Evolutionary conservation across 2,797 vertebrate genomes (phyloP).

Genomic region (Hypotaenidia philippensis): DNA sequence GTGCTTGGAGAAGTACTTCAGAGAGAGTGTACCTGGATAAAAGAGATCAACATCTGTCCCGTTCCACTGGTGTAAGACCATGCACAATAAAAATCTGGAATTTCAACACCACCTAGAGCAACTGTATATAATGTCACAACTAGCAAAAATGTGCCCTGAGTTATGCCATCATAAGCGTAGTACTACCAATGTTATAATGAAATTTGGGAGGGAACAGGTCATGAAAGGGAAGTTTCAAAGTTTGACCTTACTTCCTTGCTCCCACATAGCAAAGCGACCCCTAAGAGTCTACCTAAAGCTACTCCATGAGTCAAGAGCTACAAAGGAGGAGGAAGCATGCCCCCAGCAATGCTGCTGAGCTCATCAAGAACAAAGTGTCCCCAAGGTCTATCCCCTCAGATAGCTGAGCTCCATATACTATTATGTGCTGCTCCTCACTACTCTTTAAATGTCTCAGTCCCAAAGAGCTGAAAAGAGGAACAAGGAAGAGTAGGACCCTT

Average conservation of each 20-base stretch:
- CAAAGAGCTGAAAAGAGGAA: not conserved
- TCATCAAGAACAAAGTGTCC: not conserved
- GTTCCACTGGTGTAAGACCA: not conserved
- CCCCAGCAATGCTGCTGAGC: not conserved
- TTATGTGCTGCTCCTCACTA: fast-evolving
- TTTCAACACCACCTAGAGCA: not conserved
- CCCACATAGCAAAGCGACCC: not conserved
- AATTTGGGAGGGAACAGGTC: not conserved
- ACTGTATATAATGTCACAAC: not conserved
- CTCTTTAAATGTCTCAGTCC: not conserved
- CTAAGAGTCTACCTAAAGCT: not conserved
- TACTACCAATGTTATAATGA: not conserved
- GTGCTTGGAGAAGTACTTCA: not conserved
- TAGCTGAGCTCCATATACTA: not conserved
- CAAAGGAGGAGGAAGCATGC: not conserved
- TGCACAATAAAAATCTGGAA: not conserved
- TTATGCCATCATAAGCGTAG: not conserved
- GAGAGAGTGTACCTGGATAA: not conserved
- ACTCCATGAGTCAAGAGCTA: not conserved
- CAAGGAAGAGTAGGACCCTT: not conserved
- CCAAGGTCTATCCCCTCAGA: fast-evolving
- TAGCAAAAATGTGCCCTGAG: not conserved
- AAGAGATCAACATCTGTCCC: not conserved
- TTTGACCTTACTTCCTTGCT: not conserved
- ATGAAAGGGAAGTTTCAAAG: not conserved